Conservation (phyloP, 2,888 invertebrate genomes). For the Zygogramma bicolorata region DNA sequence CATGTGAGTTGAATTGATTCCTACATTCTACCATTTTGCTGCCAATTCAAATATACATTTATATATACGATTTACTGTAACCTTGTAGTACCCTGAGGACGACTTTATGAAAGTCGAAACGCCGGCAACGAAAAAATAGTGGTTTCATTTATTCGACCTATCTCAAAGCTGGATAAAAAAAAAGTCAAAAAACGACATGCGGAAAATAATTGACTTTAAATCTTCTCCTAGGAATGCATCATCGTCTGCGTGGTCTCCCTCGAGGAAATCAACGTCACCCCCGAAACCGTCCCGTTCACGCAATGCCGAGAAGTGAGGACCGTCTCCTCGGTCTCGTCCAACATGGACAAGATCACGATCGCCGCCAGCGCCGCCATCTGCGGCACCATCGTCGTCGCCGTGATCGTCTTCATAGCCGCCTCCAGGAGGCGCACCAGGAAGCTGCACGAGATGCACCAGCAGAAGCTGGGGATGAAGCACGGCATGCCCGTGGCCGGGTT, state of each 20-base stretch:
- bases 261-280: slow-evolving; percentile 89
- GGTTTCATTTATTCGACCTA: no score
- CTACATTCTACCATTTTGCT: no score
- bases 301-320: slow-evolving; percentile 93
- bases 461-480: slow-evolving; percentile 71
- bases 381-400: slow-evolving; percentile 90
- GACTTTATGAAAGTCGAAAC: no score
- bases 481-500: slow-evolving; percentile 79
- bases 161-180: no score
- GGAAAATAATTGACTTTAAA: no score
- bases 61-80: no score
- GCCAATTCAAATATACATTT: no score
- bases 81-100: no score
- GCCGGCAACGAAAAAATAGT: no score
- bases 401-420: slow-evolving; percentile 90
- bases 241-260: slow-evolving; percentile 93
- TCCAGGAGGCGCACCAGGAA: slow-evolving; percentile 84
- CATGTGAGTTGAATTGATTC: no score
- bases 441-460: slow-evolving; percentile 77
- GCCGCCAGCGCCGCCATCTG: slow-evolving; percentile 94
- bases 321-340: slow-evolving; percentile 83
- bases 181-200: no score
- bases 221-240: slow-evolving; percentile 82
- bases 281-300: slow-evolving; percentile 85
- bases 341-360: slow-evolving; percentile 96